phyloP scores from a whole-genome alignment of 1,140 invertebrate genomes.

The Ptiloglossa arizonensis region DNA sequence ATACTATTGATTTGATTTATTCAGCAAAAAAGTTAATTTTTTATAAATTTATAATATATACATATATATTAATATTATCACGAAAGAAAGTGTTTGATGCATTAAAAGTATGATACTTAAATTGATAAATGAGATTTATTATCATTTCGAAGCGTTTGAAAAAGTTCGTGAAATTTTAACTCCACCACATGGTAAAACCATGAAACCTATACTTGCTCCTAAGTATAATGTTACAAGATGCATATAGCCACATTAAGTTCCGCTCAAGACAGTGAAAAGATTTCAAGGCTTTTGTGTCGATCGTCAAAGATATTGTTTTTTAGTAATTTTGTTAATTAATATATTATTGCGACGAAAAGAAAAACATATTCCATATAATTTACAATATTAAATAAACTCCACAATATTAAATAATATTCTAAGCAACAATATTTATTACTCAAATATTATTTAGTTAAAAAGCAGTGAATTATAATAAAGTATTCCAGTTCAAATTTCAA shows the following conservation, averaged over 20 bases:
- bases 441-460: too few species aligned
- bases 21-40: too few species aligned
- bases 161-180: not conserved
- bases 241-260: not conserved
- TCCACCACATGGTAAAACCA: conserved; percentile 8
- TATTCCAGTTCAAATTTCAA: not conserved
- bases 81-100: not conserved
- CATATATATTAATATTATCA: not conserved
- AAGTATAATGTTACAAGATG: conserved; percentile 18
- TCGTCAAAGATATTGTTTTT: not conserved
- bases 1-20: too few species aligned
- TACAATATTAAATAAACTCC: too few species aligned
- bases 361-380: too few species aligned
- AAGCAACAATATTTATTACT: too few species aligned
- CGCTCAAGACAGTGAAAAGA: conserved; percentile 38
- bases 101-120: not conserved
- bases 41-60: too few species aligned
- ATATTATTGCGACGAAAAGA: too few species aligned
- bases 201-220: conserved; percentile 1
- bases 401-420: too few species aligned
- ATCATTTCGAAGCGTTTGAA: not conserved
- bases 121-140: not conserved
- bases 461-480: not conserved
- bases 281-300: conserved; percentile 25
- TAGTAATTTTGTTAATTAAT: not conserved